A percentile compares a stretch with the other conserved stretches of the same genome.
Conservation (phyloP, 2,888 invertebrate species). For the Meliscaeva auricollis region DNA sequence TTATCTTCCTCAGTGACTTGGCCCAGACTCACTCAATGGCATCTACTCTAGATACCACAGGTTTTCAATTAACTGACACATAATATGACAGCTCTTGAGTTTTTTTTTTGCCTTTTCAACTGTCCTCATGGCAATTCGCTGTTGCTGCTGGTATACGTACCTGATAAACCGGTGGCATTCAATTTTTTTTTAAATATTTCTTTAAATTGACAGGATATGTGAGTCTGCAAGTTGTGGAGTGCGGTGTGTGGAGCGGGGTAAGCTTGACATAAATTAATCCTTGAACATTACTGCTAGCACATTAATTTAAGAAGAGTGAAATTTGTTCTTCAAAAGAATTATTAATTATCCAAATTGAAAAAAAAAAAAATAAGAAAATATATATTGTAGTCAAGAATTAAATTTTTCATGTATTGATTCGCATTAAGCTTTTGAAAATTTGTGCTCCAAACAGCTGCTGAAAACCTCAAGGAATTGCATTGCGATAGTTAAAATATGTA, state of each 20-base stretch:
- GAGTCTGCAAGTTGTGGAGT: neutral
- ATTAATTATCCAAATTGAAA: conserved; percentile 47
- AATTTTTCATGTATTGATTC: no score
- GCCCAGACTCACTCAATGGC: conserved; percentile 20
- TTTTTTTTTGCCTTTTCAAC: conserved; percentile 13
- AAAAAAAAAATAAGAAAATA: no score
- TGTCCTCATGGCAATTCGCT: neutral
- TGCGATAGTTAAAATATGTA: no score
- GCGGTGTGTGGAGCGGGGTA: neutral
- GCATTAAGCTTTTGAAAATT: no score
- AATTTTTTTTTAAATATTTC: conserved; percentile 32
- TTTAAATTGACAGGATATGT: conserved; percentile 39
- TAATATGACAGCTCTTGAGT: conserved; percentile 58
- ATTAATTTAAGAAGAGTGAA: neutral
- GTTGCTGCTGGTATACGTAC: conserved; percentile 24
- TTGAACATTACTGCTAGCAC: conserved; percentile 6
- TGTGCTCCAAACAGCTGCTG: no score
- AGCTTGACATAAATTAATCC: neutral
- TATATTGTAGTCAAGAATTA: no score
- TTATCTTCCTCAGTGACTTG: conserved; percentile 28
- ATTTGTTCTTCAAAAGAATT: conserved; percentile 27
- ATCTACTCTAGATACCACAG: conserved; percentile 24
- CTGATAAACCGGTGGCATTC: conserved; percentile 28
- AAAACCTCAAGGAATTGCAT: no score
- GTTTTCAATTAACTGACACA: conserved; percentile 56